Base-by-base conservation (phyloP, 2,797 vertebrate species). In the Sebastes vulpes region DNA sequence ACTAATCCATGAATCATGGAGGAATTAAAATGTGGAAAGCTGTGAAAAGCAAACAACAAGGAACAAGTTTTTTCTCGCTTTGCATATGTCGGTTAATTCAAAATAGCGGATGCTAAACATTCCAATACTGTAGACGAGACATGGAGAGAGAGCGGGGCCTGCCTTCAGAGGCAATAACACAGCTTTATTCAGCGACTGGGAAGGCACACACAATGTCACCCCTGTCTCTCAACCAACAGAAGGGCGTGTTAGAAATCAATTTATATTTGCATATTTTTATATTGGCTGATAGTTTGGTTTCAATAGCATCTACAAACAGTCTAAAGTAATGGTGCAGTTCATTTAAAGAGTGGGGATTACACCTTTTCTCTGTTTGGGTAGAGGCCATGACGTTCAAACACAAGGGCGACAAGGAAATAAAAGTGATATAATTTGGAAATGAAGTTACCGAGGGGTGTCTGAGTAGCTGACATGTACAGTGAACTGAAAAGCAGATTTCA, bases 361-460 rank as follows among this genome's bases (percentile, higher is more conserved):
- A 68, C 75, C 69, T 78, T 83, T 61, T 79, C 76, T 75, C 8
- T 86, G 72, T 94, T 92, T 85, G 91, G 81, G 72, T 85, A 89
- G 83, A 84, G 70, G 88, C 90, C 90, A 90, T 87, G 88, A 94
- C 75, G 73, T 90, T 94, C 92, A 89, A 81, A 85, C 72, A 84
- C 94, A 95, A 96, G 95, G 94, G 81, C 92, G 54, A 82, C 89
- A 83, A 71, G 85, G 91, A 95, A 94, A 95, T 95, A 94, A 94
- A 93, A 90, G 20, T 58, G 65, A 91, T 82, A 77, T 85, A 28
- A 92, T 92, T 90, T 76, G 75, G 76, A 92, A 87, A 90, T 89
- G 48, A 86, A 91, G 75, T 75, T 88, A 87, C 60, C 71, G 77
- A 91, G 48, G 94, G 75, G 81, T 90, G 81, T 91, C 90, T 83